Evolutionary conservation across 2,113 vertebrate genomes (phyloP).

Genomic region (Pseudopodoces humilis): DNA sequence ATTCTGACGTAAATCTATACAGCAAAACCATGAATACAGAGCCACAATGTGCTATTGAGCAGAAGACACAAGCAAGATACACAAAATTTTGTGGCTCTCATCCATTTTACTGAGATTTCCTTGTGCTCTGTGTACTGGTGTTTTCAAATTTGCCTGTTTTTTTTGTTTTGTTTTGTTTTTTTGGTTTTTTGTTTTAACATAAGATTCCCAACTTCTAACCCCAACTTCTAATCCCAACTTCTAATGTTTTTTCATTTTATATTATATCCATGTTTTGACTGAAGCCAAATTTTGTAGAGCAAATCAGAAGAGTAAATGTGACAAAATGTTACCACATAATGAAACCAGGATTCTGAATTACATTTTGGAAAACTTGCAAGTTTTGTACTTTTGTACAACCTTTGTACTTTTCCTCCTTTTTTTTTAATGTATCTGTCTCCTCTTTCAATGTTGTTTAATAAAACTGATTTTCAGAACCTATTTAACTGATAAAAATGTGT

Average conservation of each 20-base stretch:
- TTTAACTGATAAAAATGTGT: constrained; percentile 51
- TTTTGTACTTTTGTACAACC: not conserved
- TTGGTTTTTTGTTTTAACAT: not conserved
- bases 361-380: not conserved
- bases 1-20: not conserved
- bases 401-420: not conserved
- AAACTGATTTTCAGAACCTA: constrained; percentile 49
- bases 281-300: not conserved
- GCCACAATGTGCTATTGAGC: not conserved
- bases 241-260: too few relatives aligned
- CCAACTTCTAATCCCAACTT: too few relatives aligned
- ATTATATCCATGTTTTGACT: too few relatives aligned
- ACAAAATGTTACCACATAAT: not conserved
- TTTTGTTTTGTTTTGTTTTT: not conserved
- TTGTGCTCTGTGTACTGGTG: not conserved
- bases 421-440: not conserved
- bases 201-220: not conserved
- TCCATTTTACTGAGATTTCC: not conserved
- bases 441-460: constrained; percentile 8
- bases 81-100: not conserved
- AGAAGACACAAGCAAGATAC: not conserved
- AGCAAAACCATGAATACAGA: not conserved
- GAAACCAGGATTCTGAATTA: not conserved
- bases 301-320: not conserved
- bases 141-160: not conserved